phyloP scores from a whole-genome alignment of 2,888 invertebrate species.

The Sinodicranocentrus sp. region DNA sequence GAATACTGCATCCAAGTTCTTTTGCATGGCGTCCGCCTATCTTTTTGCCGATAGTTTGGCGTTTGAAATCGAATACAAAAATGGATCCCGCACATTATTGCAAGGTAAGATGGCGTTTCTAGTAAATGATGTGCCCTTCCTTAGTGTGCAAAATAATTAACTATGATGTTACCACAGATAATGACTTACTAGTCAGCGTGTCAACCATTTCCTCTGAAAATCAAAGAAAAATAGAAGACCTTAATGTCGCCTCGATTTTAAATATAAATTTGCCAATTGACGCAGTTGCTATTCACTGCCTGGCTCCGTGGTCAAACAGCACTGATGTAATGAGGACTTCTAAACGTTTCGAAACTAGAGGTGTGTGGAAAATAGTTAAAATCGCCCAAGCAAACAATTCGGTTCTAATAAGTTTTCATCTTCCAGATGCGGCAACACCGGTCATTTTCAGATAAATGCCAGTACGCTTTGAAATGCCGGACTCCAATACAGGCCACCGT shows the following conservation, averaged over 20 bases:
- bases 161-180: not conserved
- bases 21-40: constrained; percentile 36
- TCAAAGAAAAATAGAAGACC: constrained; percentile 47
- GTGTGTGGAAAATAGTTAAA: too few species aligned
- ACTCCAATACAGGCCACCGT: too few species aligned
- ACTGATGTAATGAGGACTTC: constrained; percentile 23
- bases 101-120: not conserved
- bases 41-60: constrained; percentile 52
- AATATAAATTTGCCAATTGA: constrained; percentile 45
- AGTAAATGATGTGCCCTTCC: not conserved
- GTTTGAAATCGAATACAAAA: constrained; percentile 52
- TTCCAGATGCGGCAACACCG: too few species aligned
- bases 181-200: not conserved
- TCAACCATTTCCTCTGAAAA: not conserved
- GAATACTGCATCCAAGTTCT: constrained; percentile 26
- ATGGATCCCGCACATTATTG: constrained; percentile 10
- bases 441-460: too few species aligned
- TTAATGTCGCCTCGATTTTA: constrained; percentile 44
- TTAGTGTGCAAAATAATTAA: not conserved
- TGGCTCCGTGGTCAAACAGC: constrained; percentile 51
- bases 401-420: too few species aligned
- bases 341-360: constrained; percentile 39
- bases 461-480: too few species aligned
- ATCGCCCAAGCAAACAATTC: too few species aligned
- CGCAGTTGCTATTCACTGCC: constrained; percentile 46